Evolutionary conservation across 2,113 vertebrate species (phyloP).

Genomic region (Poeciliopsis occidentalis): DNA sequence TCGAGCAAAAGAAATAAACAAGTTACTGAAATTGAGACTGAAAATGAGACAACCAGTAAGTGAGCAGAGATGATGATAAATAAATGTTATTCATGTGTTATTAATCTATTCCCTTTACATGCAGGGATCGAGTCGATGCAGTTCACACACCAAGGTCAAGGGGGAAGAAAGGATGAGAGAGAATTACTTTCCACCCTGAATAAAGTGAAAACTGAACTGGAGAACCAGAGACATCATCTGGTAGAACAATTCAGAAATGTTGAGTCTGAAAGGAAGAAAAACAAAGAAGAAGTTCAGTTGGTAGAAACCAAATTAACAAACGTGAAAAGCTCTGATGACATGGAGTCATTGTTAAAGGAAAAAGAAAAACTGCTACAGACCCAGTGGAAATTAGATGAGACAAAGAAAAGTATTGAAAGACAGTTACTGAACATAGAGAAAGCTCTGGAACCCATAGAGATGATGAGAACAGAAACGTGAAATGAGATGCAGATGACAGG

Average conservation of each 20-base stretch:
- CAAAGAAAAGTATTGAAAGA: not conserved
- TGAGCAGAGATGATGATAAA: too few species aligned
- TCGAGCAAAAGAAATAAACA: too few species aligned
- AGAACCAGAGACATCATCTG: not conserved
- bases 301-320: not conserved
- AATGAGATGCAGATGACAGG: too few species aligned
- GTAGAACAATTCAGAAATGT: not conserved
- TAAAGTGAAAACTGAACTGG: not conserved
- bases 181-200: too few species aligned
- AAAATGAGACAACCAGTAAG: too few species aligned
- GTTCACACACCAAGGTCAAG: rapidly evolving
- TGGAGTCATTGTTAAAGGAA: not conserved
- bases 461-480: too few species aligned
- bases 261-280: not conserved
- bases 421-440: not conserved
- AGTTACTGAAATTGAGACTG: too few species aligned
- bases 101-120: too few species aligned
- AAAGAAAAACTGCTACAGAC: not conserved
- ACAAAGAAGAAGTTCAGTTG: not conserved
- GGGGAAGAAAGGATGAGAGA: too few species aligned
- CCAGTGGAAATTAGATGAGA: not conserved
- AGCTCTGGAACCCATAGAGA: too few species aligned
- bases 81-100: too few species aligned
- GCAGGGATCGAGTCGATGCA: too few species aligned
- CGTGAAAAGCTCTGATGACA: not conserved